phyloP scores from a whole-genome alignment of 2,797 vertebrate species.

The Nyctalus aviator region DNA sequence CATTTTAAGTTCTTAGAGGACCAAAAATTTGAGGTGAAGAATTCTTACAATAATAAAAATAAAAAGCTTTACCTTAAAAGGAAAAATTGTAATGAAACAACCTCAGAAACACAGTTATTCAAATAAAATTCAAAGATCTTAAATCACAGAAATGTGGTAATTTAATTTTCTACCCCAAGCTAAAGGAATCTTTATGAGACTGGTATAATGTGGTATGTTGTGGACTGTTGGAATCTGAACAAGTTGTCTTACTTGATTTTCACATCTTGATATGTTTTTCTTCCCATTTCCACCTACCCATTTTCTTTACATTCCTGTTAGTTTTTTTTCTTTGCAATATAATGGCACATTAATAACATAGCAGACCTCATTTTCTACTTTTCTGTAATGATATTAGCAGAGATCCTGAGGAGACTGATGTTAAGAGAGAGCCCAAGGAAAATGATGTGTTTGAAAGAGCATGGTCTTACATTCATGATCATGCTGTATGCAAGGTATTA shows the following conservation, averaged over 20 bases:
- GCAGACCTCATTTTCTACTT: constrained; percentile 47
- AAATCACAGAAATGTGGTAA: constrained; percentile 58
- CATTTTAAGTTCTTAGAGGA: constrained; percentile 42
- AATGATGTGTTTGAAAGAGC: constrained; percentile 19
- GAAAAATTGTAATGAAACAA: constrained; percentile 48
- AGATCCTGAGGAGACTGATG: not conserved
- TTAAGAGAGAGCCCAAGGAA: constrained; percentile 13
- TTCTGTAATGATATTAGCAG: constrained; percentile 59
- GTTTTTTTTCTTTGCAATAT: constrained; percentile 47
- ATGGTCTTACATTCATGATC: not conserved
- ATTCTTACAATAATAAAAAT: constrained; percentile 58
- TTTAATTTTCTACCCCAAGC: constrained; percentile 46
- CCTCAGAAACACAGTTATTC: constrained; percentile 42
- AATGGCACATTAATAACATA: not conserved
- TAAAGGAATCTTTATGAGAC: constrained; percentile 56
- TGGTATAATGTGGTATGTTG: constrained; percentile 46
- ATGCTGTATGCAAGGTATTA: not conserved
- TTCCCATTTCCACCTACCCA: not conserved
- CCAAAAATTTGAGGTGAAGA: constrained; percentile 22
- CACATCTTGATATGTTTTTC: constrained; percentile 68
- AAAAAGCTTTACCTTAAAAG: constrained; percentile 55
- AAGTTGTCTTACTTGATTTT: constrained; percentile 70
- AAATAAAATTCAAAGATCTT: constrained; percentile 59
- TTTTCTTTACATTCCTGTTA: constrained; percentile 57
- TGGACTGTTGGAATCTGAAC: constrained; percentile 56